A percentile compares a stretch with the other conserved stretches of the same genome.
Conservation (phyloP, 1,140 invertebrate genomes). For the Acyrthosiphon pisum region DNA sequence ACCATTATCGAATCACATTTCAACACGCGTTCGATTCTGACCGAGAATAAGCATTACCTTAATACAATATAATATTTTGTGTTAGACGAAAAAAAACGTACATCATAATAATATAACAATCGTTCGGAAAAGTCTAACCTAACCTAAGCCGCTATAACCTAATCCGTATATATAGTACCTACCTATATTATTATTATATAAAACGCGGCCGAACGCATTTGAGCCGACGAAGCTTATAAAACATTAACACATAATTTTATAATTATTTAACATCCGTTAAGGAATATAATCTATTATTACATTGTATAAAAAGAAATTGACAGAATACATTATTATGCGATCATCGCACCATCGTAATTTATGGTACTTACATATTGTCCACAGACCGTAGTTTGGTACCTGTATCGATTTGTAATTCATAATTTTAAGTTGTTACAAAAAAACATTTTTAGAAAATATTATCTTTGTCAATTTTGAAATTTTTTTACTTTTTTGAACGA, state of each 20-base stretch:
- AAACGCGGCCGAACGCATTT: not conserved
- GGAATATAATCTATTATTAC: not conserved
- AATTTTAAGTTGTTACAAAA: too few species aligned
- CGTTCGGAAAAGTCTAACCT: not conserved
- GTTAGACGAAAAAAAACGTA: not conserved
- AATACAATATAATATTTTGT: not conserved
- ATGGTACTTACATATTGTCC: not conserved
- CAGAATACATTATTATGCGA: not conserved
- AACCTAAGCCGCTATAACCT: not conserved
- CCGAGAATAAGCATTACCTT: not conserved
- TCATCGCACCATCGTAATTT: not conserved
- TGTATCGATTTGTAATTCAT: too few species aligned
- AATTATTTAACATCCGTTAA: not conserved
- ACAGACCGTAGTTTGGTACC: not conserved
- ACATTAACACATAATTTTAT: not conserved
- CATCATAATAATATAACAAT: not conserved
- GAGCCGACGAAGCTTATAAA: slow-evolving; percentile 32
- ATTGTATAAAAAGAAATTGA: not conserved
- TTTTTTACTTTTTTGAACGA: too few species aligned
- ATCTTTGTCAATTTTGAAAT: too few species aligned
- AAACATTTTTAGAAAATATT: too few species aligned
- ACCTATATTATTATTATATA: not conserved
- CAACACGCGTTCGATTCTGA: not conserved
- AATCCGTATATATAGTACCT: not conserved
- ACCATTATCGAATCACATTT: not conserved